phyloP scores from a whole-genome alignment of 2,888 invertebrate genomes.

The Coremacera marginata region DNA sequence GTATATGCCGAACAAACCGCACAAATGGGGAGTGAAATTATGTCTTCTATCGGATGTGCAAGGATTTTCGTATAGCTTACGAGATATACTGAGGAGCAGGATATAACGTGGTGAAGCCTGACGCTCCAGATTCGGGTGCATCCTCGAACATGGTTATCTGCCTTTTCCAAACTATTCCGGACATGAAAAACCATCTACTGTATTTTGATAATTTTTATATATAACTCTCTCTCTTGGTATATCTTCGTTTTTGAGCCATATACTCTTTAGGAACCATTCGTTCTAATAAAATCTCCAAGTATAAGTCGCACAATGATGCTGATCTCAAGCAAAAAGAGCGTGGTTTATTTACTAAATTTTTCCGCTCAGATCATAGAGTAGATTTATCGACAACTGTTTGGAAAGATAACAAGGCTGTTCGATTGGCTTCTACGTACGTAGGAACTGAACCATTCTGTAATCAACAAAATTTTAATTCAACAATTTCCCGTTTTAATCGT shows the following conservation, averaged over 20 bases:
- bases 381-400: background rate
- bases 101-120: slow-evolving; percentile 7
- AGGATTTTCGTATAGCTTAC: background rate
- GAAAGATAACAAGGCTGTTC: background rate
- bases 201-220: background rate
- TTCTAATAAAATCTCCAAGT: background rate
- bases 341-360: background rate
- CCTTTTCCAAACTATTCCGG: too few species aligned
- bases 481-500: background rate
- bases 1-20: slow-evolving; percentile 8
- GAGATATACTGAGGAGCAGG: background rate
- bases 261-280: too few species aligned
- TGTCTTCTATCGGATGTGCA: background rate
- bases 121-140: background rate
- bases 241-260: background rate
- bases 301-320: background rate
- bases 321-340: background rate
- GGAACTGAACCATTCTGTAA: background rate
- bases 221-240: background rate
- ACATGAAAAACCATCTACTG: background rate
- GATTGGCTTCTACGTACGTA: background rate
- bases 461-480: slow-evolving; percentile 12
- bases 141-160: too few species aligned
- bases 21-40: slow-evolving; percentile 20
- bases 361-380: background rate